phyloP scores from a whole-genome alignment of 2,888 invertebrate species.

The Thera obeliscata region DNA sequence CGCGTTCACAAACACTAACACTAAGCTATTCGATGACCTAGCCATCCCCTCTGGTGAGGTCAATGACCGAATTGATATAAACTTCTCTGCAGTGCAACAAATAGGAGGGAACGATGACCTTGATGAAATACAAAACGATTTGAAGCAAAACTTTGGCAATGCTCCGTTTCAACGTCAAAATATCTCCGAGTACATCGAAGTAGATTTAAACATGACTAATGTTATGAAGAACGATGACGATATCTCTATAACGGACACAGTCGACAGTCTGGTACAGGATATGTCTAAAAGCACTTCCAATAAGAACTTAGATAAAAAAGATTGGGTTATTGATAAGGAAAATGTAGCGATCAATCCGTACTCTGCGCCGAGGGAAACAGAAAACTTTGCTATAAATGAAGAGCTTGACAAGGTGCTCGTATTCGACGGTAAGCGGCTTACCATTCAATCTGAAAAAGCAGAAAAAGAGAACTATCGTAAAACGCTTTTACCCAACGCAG shows the following conservation, averaged over 20 bases:
- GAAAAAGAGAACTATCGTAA: constrained; percentile 45
- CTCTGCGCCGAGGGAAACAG: constrained; percentile 55
- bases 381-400: constrained; percentile 65
- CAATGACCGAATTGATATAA: constrained; percentile 63
- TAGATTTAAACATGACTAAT: constrained; percentile 69
- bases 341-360: constrained; percentile 73
- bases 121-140: constrained; percentile 67
- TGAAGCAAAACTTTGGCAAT: constrained; percentile 50
- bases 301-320: constrained; percentile 49
- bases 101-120: constrained; percentile 62
- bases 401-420: constrained; percentile 65
- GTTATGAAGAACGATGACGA: constrained; percentile 57
- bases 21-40: constrained; percentile 66
- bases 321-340: constrained; percentile 72
- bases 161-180: constrained; percentile 51
- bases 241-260: constrained; percentile 75
- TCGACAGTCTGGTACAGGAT: constrained; percentile 65
- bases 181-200: constrained; percentile 68
- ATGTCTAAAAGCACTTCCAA: constrained; percentile 47
- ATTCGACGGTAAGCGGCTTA: constrained; percentile 71
- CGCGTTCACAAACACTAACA: constrained; percentile 63
- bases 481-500: constrained; percentile 41
- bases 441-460: constrained; percentile 55
- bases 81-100: constrained; percentile 65
- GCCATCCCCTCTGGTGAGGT: constrained; percentile 56